Evolutionary conservation across 37 sponge, comb jelly and placozoan species (phyloP).

Genomic region (Axinella damicornis): DNA sequence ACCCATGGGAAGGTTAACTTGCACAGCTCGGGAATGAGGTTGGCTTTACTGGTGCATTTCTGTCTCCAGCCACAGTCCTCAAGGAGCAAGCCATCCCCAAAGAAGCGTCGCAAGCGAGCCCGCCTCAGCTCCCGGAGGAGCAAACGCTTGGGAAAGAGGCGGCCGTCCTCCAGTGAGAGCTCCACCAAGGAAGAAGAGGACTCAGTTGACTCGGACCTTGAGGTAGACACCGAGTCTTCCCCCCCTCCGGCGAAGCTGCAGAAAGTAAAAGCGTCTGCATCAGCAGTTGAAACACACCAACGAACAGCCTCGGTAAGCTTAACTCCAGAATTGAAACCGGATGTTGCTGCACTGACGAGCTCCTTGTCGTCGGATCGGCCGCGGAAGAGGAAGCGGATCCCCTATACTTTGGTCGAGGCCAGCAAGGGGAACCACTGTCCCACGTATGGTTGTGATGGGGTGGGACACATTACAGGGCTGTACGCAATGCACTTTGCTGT

Average conservation of each 20-base stretch:
- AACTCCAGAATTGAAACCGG: no score
- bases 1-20: no score
- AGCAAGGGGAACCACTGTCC: constrained; percentile 81
- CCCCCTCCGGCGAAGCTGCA: not conserved
- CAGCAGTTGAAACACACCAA: not conserved
- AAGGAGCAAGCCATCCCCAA: constrained; percentile 3
- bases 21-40: not conserved
- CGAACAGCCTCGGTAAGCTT: not conserved
- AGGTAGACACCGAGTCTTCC: not conserved
- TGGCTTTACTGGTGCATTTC: not conserved
- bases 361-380: not conserved
- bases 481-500: constrained; percentile 83
- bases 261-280: not conserved
- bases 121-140: not conserved
- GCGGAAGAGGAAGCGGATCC: constrained; percentile 64
- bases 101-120: not conserved
- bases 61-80: no score
- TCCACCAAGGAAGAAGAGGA: not conserved
- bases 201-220: not conserved
- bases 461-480: constrained; percentile 72
- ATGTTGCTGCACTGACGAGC: no score
- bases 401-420: constrained; percentile 83
- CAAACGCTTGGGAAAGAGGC: not conserved
- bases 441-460: constrained; percentile 81
- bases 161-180: not conserved